A percentile compares a stretch with the other conserved stretches of the same genome.
Conservation (phyloP, 2,797 vertebrate species). For the Cossypha niveicapilla region DNA sequence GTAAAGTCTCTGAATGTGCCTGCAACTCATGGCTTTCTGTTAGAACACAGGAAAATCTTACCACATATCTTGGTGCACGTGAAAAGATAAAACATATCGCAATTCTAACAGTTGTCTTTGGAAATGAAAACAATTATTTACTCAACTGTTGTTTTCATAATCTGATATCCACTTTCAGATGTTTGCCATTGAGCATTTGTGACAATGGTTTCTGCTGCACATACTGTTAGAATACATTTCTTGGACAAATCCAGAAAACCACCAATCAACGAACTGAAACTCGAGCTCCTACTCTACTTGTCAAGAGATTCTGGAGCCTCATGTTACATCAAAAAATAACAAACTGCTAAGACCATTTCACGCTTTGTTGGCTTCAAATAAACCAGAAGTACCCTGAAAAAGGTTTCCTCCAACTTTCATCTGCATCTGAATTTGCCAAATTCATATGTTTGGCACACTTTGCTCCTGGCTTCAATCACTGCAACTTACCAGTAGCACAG, state of each 20-base stretch:
- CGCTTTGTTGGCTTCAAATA: constrained; percentile 47
- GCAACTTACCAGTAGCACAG: not conserved
- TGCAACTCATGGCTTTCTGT: not conserved
- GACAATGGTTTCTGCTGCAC: not conserved
- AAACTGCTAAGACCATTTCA: constrained; percentile 58
- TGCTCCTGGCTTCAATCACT: not conserved
- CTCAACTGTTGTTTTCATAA: not conserved
- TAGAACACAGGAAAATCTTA: not conserved
- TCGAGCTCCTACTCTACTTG: constrained; percentile 15
- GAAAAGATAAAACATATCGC: not conserved
- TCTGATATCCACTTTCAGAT: not conserved
- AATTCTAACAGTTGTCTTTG: not conserved
- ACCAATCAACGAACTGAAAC: constrained; percentile 50
- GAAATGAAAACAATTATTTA: not conserved
- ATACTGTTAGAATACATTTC: constrained; percentile 36
- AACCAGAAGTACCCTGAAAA: constrained; percentile 53
- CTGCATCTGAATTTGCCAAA: constrained; percentile 14
- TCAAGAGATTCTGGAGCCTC: constrained; percentile 50
- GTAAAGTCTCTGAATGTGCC: not conserved
- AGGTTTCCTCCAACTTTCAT: not conserved
- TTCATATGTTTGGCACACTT: not conserved
- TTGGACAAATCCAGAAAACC: constrained; percentile 1
- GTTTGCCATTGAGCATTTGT: not conserved
- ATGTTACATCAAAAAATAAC: constrained; percentile 36
- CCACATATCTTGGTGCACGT: not conserved